Conservation (phyloP, 2,888 invertebrate species). For the Dinocampus coccinellae region DNA sequence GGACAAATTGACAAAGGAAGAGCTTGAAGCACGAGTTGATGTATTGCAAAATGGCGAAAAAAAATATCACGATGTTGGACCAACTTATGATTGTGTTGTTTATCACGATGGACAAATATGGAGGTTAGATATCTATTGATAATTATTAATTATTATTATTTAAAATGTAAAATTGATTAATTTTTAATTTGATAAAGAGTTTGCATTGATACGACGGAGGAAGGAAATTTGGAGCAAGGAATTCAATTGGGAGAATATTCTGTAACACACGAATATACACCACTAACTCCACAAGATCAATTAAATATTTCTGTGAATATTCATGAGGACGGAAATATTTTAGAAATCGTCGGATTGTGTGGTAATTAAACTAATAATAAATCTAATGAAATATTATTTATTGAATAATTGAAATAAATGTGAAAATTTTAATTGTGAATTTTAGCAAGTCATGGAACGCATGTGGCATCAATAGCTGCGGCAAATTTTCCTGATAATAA, state of each 20-base stretch:
- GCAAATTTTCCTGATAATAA: constrained; percentile 89
- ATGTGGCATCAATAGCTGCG: constrained; percentile 96
- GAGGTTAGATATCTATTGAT: constrained; percentile 74
- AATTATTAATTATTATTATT: background rate
- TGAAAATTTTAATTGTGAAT: constrained; percentile 45
- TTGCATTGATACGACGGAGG: constrained; percentile 86
- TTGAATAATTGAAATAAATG: background rate
- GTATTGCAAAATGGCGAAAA: constrained; percentile 87
- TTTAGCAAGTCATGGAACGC: constrained; percentile 95
- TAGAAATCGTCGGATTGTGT: constrained; percentile 95
- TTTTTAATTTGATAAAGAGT: constrained; percentile 72
- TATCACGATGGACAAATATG: constrained; percentile 94
- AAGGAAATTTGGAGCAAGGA: constrained; percentile 85
- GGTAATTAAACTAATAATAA: constrained; percentile 75
- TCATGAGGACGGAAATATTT: constrained; percentile 87
- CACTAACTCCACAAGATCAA: constrained; percentile 83
- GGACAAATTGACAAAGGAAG: constrained; percentile 89
- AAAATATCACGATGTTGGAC: constrained; percentile 88
- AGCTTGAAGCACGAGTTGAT: constrained; percentile 89
- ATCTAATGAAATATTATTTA: background rate
- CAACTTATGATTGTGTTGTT: constrained; percentile 92
- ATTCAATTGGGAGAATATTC: constrained; percentile 86
- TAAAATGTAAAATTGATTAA: constrained; percentile 24
- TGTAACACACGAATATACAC: constrained; percentile 81
- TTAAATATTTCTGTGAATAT: constrained; percentile 93